phyloP scores from a whole-genome alignment of 2,797 vertebrate genomes.

The Selene dorsalis region DNA sequence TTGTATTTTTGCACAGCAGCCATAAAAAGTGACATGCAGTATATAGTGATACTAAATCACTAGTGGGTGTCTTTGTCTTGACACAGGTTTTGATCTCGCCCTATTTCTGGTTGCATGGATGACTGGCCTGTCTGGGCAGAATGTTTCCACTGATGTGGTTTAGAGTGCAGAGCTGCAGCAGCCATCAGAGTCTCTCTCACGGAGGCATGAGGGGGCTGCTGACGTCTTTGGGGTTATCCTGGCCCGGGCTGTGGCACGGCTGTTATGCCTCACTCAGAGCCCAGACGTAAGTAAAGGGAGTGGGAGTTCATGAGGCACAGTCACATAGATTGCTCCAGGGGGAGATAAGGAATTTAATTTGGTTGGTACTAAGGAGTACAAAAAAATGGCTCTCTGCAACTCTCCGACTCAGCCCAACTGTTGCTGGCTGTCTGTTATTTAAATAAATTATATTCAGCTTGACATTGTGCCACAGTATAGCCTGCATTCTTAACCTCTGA shows the following conservation, averaged over 20 bases:
- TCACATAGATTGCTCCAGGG: slow-evolving; percentile 63
- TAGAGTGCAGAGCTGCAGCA: slow-evolving; percentile 59
- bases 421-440: slow-evolving; percentile 18
- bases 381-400: slow-evolving; percentile 35
- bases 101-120: slow-evolving; percentile 71
- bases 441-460: slow-evolving; percentile 16
- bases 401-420: slow-evolving; percentile 20
- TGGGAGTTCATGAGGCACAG: slow-evolving; percentile 64
- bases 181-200: slow-evolving; percentile 70
- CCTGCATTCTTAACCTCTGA: slow-evolving; percentile 34
- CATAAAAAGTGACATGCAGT: slow-evolving; percentile 16
- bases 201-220: slow-evolving; percentile 68
- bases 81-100: slow-evolving; percentile 57
- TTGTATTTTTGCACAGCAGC: background rate
- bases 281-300: slow-evolving; percentile 66
- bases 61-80: slow-evolving; percentile 41
- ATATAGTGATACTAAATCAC: slow-evolving; percentile 30
- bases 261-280: slow-evolving; percentile 76
- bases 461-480: background rate
- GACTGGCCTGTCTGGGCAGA: slow-evolving; percentile 64
- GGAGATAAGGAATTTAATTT: slow-evolving; percentile 77
- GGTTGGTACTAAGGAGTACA: slow-evolving; percentile 44
- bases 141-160: slow-evolving; percentile 79
- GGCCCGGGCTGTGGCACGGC: slow-evolving; percentile 72
- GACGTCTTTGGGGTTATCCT: slow-evolving; percentile 83